Evolutionary conservation across 2,888 invertebrate genomes (phyloP).

Genomic region (Halocaridina rubra): DNA sequence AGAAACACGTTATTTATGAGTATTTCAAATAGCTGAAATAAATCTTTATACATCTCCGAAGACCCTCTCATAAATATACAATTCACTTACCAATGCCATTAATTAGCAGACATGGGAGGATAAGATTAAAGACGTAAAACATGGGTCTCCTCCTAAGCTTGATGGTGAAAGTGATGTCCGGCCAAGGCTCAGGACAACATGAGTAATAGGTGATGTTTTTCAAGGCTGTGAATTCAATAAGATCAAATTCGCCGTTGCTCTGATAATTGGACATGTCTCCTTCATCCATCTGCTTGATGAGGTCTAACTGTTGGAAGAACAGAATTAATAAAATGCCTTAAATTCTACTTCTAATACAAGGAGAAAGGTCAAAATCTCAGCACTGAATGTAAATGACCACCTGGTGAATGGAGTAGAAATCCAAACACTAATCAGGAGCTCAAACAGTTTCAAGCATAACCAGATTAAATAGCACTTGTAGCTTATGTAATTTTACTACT

Average conservation of each 20-base stretch:
- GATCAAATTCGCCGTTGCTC: slow-evolving; percentile 90
- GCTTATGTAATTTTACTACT: neutral
- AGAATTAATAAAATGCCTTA: no score
- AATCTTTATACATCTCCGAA: no score
- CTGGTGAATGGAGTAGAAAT: no score
- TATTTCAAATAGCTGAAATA: no score
- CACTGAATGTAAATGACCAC: no score
- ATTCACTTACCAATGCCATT: slow-evolving; percentile 82
- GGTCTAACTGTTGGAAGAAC: slow-evolving; percentile 65
- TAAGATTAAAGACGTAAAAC: slow-evolving; percentile 88
- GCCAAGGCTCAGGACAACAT: slow-evolving; percentile 85
- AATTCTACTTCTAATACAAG: no score
- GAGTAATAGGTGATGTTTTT: slow-evolving; percentile 81
- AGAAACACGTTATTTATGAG: no score
- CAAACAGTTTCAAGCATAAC: no score
- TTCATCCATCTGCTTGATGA: slow-evolving; percentile 81
- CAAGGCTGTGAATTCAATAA: slow-evolving; percentile 80
- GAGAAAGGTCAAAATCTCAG: no score
- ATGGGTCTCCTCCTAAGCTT: slow-evolving; percentile 80
- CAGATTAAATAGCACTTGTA: no score
- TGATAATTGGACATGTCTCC: slow-evolving; percentile 91
- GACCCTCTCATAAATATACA: no score
- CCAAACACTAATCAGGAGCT: no score
- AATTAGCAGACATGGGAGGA: slow-evolving; percentile 85
- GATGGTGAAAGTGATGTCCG: slow-evolving; percentile 85